Evolutionary conservation across 2,113 vertebrate genomes (phyloP).

Genomic region (Naja naja): DNA sequence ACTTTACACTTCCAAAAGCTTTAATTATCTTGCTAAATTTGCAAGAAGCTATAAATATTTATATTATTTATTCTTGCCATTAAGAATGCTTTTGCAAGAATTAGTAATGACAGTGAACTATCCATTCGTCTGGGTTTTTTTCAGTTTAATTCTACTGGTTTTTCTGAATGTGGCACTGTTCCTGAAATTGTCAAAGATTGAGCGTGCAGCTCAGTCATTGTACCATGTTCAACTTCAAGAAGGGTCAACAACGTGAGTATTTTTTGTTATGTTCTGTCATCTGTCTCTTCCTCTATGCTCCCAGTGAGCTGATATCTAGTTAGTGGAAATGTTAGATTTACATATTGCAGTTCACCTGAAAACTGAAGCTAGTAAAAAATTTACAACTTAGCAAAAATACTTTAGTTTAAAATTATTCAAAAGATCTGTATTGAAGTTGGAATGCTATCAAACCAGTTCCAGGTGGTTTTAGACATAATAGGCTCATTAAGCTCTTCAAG

Average conservation of each 20-base stretch:
- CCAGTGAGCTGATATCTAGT: background rate
- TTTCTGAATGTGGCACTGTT: constrained; percentile 90
- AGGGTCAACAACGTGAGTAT: constrained; percentile 70
- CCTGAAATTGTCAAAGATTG: constrained; percentile 91
- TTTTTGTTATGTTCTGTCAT: background rate
- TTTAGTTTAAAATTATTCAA: background rate
- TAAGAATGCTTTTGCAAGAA: constrained; percentile 18
- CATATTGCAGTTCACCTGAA: background rate
- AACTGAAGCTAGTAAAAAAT: background rate
- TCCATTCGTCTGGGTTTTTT: background rate
- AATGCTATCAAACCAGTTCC: background rate
- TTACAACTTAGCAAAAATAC: background rate
- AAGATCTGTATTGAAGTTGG: background rate
- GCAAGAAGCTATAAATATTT: background rate
- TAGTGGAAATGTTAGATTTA: constrained; percentile 2
- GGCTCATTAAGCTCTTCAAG: background rate
- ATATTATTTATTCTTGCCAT: background rate
- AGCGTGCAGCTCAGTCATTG: constrained; percentile 84
- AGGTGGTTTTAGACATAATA: background rate
- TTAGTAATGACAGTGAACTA: background rate
- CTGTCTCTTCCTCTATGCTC: background rate
- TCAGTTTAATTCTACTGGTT: constrained; percentile 84
- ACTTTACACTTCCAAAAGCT: background rate
- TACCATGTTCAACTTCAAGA: constrained; percentile 79
- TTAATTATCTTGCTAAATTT: background rate